These are phyloP conservation scores for Ophion ellenae DNA, from an alignment of 2,888 invertebrate genomes.

Conservation along the genomic window DNA sequence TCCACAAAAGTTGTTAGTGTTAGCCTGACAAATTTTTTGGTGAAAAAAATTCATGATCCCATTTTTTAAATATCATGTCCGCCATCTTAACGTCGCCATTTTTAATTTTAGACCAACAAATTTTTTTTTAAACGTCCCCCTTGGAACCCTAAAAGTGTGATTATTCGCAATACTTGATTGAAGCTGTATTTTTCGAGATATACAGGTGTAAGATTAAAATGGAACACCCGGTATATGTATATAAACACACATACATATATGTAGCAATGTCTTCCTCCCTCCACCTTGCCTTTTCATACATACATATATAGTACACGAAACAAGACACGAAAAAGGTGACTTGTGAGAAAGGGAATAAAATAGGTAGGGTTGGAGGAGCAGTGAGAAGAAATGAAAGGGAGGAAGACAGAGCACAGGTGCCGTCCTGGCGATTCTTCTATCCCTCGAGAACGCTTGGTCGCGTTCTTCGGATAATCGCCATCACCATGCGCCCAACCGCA, in stretches of 20 bases:
- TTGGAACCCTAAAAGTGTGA: no score
- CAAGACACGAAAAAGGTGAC: slow-evolving; percentile 34
- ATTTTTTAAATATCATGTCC: no score
- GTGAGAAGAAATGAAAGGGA: slow-evolving; percentile 16
- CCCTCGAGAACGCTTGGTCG: slow-evolving; percentile 46
- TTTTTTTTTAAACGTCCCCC: no score
- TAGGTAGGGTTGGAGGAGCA: slow-evolving; percentile 24
- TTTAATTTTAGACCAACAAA: no score
- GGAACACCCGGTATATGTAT: slow-evolving; percentile 14
- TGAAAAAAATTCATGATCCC: no score
- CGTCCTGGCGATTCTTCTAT: slow-evolving; percentile 37
- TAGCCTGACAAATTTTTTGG: no score
- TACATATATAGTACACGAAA: neutral
- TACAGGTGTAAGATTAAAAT: no score
- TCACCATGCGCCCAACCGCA: slow-evolving; percentile 41
- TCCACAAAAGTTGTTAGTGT: no score
- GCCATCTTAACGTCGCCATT: no score
- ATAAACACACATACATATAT: neutral
- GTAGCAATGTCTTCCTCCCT: neutral
- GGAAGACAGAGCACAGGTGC: slow-evolving; percentile 45
- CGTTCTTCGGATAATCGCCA: slow-evolving; percentile 59
- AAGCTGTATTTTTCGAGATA: no score
- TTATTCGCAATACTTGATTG: no score
- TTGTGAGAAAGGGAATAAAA: slow-evolving; percentile 27
- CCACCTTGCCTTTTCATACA: neutral